These are phyloP conservation scores for Paramisgurnus dabryanus DNA, from an alignment of 2,113 vertebrate genomes.

Conservation along the genomic window DNA sequence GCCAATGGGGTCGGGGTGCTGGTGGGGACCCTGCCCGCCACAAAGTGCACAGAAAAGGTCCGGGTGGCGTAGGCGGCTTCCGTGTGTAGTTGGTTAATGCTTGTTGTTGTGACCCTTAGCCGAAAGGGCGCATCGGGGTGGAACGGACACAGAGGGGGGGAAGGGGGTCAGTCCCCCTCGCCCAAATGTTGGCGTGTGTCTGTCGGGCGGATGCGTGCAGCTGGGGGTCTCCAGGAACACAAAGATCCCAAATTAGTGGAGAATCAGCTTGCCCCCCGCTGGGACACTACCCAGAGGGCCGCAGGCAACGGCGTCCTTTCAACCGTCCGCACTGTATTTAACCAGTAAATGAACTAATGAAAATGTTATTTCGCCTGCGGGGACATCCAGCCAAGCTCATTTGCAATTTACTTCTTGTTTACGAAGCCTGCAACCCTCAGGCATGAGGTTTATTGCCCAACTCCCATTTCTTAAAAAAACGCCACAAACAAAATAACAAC, in stretches of 20 bases:
- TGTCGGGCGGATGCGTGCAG: constrained; percentile 41
- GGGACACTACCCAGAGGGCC: constrained; percentile 14
- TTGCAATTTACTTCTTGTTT: neutral
- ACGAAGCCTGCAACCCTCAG: constrained; percentile 8
- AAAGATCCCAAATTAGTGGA: constrained; percentile 49
- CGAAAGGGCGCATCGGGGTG: constrained; percentile 51
- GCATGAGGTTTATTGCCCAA: constrained; percentile 23
- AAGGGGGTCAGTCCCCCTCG: constrained; percentile 17
- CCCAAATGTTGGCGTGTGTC: constrained; percentile 48
- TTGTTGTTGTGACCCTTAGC: constrained; percentile 16
- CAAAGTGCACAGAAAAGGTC: constrained; percentile 20
- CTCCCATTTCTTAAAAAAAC: neutral
- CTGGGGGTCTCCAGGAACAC: constrained; percentile 23
- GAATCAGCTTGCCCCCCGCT: constrained; percentile 46
- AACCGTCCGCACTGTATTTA: constrained; percentile 10
- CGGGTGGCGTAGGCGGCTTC: neutral
- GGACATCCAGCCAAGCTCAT: constrained; percentile 2
- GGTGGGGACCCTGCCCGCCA: neutral
- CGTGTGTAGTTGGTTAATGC: constrained; percentile 39
- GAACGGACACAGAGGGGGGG: constrained; percentile 31
- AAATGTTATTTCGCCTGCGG: constrained; percentile 7
- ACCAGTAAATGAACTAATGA: constrained; percentile 3
- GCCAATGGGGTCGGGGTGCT: neutral
- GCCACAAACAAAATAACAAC: neutral
- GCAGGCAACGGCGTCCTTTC: neutral